Evolutionary conservation across 2,113 vertebrate species (phyloP).

Genomic region (Erythrolamprus reginae): DNA sequence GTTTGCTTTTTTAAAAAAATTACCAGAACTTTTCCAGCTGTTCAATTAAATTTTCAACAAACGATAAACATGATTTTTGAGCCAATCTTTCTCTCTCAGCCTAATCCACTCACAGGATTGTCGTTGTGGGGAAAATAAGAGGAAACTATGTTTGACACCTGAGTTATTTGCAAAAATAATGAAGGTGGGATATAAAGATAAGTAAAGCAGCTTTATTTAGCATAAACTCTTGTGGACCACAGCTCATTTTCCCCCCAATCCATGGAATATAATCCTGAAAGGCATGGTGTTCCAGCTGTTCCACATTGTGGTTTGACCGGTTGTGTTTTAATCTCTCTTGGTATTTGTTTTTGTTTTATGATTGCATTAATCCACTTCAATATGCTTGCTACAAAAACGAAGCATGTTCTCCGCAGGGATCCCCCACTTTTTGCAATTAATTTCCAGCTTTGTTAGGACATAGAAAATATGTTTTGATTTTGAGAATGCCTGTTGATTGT

Average conservation of each 20-base stretch:
- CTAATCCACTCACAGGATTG: neutral
- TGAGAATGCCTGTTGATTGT: neutral
- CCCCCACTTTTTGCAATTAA: neutral
- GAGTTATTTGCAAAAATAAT: neutral
- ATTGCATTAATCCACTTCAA: neutral
- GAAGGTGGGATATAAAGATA: neutral
- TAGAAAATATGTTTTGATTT: neutral
- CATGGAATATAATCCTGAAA: slow-evolving; percentile 88
- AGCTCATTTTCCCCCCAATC: slow-evolving; percentile 59
- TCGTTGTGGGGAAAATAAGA: neutral
- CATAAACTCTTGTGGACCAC: neutral
- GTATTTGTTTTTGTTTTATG: neutral
- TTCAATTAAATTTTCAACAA: neutral
- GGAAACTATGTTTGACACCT: neutral
- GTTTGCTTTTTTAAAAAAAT: neutral
- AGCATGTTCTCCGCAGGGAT: neutral
- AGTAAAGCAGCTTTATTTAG: neutral
- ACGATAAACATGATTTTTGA: neutral
- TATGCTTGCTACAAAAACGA: neutral
- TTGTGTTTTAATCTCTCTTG: neutral
- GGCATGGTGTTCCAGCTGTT: slow-evolving; percentile 74
- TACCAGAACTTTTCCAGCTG: neutral
- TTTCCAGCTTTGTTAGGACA: neutral
- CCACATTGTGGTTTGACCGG: neutral
- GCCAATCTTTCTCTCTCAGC: neutral